Percentiles rank a stretch among this genome's conserved stretches.
These are phyloP conservation scores for Alentia gelatinosa DNA, from an alignment of 2,888 invertebrate genomes.

Conservation along the genomic window DNA sequence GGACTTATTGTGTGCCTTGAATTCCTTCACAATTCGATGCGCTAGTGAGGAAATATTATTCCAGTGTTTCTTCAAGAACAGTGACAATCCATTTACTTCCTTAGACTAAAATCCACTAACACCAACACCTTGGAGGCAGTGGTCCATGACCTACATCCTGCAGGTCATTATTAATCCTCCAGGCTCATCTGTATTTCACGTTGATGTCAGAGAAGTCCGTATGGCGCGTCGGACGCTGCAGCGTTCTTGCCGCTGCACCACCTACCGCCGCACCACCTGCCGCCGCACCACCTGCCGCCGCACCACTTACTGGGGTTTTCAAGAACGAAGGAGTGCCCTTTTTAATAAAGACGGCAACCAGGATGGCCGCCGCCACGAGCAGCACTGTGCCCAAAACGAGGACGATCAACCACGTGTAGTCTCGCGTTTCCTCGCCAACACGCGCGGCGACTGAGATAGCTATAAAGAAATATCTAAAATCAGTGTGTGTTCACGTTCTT, in stretches of 20 bases:
- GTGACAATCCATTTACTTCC: too few species aligned
- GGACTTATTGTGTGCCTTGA: too few species aligned
- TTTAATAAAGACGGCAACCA: conserved; percentile 3
- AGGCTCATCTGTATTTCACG: background rate
- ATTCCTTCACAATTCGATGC: too few species aligned
- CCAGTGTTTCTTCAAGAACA: too few species aligned
- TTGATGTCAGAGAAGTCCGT: conserved; percentile 2
- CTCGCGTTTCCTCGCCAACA: background rate
- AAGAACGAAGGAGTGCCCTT: background rate
- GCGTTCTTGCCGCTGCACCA: background rate
- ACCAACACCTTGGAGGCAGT: too few species aligned
- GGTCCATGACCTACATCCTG: too few species aligned
- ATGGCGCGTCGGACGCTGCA: background rate
- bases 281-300: background rate
- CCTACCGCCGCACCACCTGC: background rate
- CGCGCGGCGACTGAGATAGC: background rate
- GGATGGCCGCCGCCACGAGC: conserved; percentile 11
- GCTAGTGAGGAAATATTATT: too few species aligned
- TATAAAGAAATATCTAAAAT: background rate
- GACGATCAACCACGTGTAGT: conserved; percentile 42
- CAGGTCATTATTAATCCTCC: too few species aligned
- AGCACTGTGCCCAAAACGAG: background rate
- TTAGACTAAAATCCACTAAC: too few species aligned
- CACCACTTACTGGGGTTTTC: background rate
- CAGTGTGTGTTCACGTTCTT: too few species aligned